phyloP scores from a whole-genome alignment of 1,140 invertebrate species.

The Aphidius ervi region DNA sequence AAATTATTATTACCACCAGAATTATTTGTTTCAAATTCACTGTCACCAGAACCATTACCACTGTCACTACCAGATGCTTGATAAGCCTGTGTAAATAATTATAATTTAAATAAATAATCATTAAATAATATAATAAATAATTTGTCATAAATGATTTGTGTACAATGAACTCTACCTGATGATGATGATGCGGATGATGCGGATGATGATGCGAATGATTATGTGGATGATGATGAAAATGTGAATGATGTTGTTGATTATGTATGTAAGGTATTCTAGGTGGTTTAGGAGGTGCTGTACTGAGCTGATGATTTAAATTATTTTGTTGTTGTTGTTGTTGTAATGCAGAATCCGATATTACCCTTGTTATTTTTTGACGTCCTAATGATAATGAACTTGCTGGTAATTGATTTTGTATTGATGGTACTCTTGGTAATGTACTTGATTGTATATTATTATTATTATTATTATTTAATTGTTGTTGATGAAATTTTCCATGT shows the following conservation, averaged over 20 bases:
- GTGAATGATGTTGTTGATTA: conserved; percentile 30
- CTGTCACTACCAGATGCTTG: conserved; percentile 82
- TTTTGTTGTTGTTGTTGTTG: conserved; percentile 38
- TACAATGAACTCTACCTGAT: conserved; percentile 2
- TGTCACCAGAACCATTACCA: conserved; percentile 80
- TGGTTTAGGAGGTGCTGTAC: conserved; percentile 68
- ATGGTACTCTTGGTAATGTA: conserved; percentile 43
- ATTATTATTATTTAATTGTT: conserved; percentile 21
- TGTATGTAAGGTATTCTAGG: conserved; percentile 57
- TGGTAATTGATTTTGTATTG: conserved; percentile 41
- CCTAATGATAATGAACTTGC: conserved; percentile 47
- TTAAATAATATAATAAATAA: neutral
- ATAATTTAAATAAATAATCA: neutral
- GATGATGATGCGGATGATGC: conserved; percentile 6
- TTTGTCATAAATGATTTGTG: neutral
- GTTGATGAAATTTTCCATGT: conserved; percentile 21
- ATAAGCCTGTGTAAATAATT: conserved; percentile 47
- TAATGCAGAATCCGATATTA: conserved; percentile 45
- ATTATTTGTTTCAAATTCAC: conserved; percentile 48
- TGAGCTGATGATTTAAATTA: conserved; percentile 34
- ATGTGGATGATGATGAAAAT: conserved; percentile 37
- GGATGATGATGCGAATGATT: conserved; percentile 32
- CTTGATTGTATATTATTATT: conserved; percentile 36
- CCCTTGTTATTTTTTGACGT: conserved; percentile 46
- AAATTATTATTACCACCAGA: conserved; percentile 41